phyloP scores from a whole-genome alignment of 2,888 invertebrate genomes.

The Lochmaea capreae region DNA sequence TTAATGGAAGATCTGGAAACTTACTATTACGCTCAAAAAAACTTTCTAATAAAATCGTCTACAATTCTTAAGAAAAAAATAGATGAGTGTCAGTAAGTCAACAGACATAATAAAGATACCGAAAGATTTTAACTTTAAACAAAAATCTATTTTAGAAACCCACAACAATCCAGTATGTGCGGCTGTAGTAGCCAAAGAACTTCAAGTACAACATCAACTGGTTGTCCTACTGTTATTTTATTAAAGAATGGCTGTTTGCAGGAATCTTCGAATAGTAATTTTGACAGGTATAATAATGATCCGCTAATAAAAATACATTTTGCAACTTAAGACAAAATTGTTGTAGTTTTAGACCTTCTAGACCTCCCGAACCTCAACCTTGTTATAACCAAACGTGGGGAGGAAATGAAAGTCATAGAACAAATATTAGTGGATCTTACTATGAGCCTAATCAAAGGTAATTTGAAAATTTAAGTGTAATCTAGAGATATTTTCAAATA shows the following conservation, averaged over 20 bases:
- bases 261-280: background rate
- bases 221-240: background rate
- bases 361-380: background rate
- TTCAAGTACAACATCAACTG: background rate
- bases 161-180: background rate
- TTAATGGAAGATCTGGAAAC: slow-evolving; percentile 24
- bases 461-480: background rate
- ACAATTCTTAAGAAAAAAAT: background rate
- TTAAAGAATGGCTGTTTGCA: background rate
- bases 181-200: background rate
- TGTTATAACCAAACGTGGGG: background rate
- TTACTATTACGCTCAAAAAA: slow-evolving; percentile 23
- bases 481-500: no score
- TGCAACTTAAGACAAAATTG: no score
- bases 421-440: background rate
- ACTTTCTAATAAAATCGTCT: slow-evolving; percentile 19
- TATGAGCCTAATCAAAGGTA: background rate
- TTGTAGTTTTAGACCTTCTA: background rate
- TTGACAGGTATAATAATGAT: background rate
- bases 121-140: background rate
- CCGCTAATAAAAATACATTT: no score
- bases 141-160: background rate
- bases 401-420: background rate
- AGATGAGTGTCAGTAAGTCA: slow-evolving; percentile 4
- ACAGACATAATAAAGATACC: background rate